Percentiles rank a stretch among this genome's conserved stretches.
Conservation (phyloP, 1,140 invertebrate species). For the Drosophila seguyi region DNA sequence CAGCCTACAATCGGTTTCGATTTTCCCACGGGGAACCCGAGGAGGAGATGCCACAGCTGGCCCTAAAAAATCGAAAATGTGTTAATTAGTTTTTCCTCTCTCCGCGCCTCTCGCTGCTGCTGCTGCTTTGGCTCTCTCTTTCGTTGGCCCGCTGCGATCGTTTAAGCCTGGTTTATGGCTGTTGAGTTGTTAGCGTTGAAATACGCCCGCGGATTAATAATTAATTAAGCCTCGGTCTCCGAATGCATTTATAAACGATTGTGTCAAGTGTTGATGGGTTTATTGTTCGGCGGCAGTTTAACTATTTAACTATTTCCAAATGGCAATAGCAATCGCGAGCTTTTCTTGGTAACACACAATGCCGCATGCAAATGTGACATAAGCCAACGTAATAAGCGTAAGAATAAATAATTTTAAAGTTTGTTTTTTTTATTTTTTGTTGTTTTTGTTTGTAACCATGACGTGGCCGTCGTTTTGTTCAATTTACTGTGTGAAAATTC, state of each 20-base stretch:
- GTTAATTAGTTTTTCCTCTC: conserved; percentile 66
- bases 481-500: conserved; percentile 83
- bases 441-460: conserved; percentile 28
- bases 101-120: not conserved
- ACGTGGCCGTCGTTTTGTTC: conserved; percentile 73
- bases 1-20: conserved; percentile 64
- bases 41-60: conserved; percentile 44
- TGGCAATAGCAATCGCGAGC: conserved; percentile 43
- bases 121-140: conserved; percentile 1
- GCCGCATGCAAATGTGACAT: conserved; percentile 73
- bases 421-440: conserved; percentile 9
- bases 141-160: conserved; percentile 38
- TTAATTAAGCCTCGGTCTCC: conserved; percentile 70
- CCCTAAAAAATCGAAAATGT: conserved; percentile 59
- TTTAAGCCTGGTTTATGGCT: conserved; percentile 45
- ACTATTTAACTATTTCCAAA: conserved; percentile 36
- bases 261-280: conserved; percentile 81
- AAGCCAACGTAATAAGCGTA: conserved; percentile 76
- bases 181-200: conserved; percentile 59
- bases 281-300: conserved; percentile 55
- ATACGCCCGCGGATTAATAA: conserved; percentile 77
- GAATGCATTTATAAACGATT: conserved; percentile 80
- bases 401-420: conserved; percentile 75
- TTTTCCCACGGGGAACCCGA: conserved; percentile 61
- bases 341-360: conserved; percentile 40